Conservation (phyloP, 1,140 invertebrate genomes). For the Radopholus similis region DNA sequence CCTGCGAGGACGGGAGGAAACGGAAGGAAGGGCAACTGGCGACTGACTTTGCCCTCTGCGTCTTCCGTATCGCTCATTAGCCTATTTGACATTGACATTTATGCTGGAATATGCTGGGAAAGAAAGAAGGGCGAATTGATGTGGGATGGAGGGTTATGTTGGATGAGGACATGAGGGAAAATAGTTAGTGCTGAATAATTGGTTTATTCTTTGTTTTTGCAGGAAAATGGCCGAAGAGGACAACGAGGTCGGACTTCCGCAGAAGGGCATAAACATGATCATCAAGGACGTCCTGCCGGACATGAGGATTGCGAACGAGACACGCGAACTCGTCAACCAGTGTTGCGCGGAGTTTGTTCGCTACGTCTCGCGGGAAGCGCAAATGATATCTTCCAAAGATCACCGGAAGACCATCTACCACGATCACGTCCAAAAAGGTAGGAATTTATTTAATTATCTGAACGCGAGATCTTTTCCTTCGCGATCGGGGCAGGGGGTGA, state of each 20-base stretch:
- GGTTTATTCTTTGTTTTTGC: background rate
- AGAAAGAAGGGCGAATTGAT: no score
- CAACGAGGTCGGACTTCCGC: conserved; percentile 57
- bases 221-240: conserved; percentile 56
- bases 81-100: no score
- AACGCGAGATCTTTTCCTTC: background rate
- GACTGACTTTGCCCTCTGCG: no score
- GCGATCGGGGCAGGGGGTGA: background rate
- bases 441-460: background rate
- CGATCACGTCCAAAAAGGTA: conserved; percentile 59
- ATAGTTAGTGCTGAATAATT: no score
- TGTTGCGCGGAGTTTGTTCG: conserved; percentile 59
- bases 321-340: conserved; percentile 52
- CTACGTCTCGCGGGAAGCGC: conserved; percentile 54
- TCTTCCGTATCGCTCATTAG: no score
- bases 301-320: conserved; percentile 57
- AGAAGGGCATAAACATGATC: conserved; percentile 58
- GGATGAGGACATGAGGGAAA: no score
- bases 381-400: conserved; percentile 52
- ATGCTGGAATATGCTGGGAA: no score
- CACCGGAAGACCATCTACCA: conserved; percentile 60
- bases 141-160: no score
- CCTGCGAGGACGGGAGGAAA: no score
- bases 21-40: no score
- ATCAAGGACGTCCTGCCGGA: conserved; percentile 59